Evolutionary conservation across 2,113 vertebrate species (phyloP).

Genomic region (Dendrocopos noguchii): DNA sequence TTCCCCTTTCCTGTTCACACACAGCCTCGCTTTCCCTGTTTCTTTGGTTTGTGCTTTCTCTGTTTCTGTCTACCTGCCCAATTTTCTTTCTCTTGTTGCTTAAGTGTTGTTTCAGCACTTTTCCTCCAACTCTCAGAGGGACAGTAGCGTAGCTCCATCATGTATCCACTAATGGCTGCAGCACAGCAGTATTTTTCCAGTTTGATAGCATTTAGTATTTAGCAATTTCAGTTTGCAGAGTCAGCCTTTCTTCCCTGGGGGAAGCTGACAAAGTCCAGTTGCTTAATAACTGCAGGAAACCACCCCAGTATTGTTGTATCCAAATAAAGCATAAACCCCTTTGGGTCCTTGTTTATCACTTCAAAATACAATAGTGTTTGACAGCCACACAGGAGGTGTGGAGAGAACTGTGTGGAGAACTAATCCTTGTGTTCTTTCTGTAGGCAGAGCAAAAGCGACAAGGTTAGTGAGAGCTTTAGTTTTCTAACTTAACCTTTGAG

Average conservation of each 20-base stretch:
- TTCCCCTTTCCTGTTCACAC: background rate
- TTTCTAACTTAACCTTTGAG: background rate
- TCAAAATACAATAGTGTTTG: background rate
- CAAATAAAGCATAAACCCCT: background rate
- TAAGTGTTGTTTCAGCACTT: background rate
- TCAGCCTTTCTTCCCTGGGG: background rate
- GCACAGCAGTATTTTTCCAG: background rate
- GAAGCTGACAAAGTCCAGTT: background rate
- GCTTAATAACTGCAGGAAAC: background rate
- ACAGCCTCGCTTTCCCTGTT: rapidly evolving
- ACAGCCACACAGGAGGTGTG: background rate
- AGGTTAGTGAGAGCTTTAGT: background rate
- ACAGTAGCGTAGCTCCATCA: rapidly evolving
- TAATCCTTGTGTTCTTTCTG: background rate
- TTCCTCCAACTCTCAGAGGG: background rate
- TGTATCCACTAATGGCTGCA: background rate
- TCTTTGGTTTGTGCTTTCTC: background rate
- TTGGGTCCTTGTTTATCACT: background rate
- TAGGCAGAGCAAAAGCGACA: background rate
- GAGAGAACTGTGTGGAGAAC: background rate
- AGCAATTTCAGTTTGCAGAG: background rate
- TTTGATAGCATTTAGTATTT: background rate
- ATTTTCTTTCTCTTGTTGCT: background rate
- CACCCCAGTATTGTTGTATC: background rate
- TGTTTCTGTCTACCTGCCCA: background rate